Percentiles rank a stretch among this genome's conserved stretches.
Conservation (phyloP, 2,888 invertebrate species). For the Phlogophora meticulosa region DNA sequence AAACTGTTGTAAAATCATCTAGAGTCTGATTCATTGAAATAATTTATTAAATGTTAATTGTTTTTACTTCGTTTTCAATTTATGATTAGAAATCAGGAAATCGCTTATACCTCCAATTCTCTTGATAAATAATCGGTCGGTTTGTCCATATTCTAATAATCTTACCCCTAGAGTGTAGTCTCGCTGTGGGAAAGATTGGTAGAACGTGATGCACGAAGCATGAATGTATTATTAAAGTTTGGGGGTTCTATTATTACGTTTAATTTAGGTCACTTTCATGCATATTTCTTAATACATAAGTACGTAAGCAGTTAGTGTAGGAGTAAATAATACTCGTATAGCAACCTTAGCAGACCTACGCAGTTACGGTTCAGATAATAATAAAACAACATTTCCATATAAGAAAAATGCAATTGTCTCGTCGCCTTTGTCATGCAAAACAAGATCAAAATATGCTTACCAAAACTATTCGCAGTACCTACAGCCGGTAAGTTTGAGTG, state of each 20-base stretch:
- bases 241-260: no score
- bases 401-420: slow-evolving; percentile 20
- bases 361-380: slow-evolving; percentile 9
- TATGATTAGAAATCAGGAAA: not conserved
- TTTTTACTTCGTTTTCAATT: slow-evolving; percentile 6
- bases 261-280: not conserved
- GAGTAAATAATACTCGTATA: not conserved
- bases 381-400: slow-evolving; percentile 7
- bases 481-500: slow-evolving; percentile 14
- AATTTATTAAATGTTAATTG: slow-evolving; percentile 3
- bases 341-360: not conserved
- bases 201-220: no score
- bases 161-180: no score
- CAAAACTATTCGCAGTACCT: slow-evolving; percentile 8
- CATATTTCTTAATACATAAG: not conserved
- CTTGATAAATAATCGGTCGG: no score
- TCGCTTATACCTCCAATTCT: not conserved
- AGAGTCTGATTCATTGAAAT: not conserved
- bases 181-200: no score
- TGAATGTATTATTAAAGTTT: no score
- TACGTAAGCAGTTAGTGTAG: not conserved
- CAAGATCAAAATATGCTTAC: slow-evolving; percentile 25
- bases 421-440: slow-evolving; percentile 23
- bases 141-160: no score
- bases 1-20: not conserved